Base-by-base conservation (phyloP, 2,113 vertebrate species). In the Otus sunia region DNA sequence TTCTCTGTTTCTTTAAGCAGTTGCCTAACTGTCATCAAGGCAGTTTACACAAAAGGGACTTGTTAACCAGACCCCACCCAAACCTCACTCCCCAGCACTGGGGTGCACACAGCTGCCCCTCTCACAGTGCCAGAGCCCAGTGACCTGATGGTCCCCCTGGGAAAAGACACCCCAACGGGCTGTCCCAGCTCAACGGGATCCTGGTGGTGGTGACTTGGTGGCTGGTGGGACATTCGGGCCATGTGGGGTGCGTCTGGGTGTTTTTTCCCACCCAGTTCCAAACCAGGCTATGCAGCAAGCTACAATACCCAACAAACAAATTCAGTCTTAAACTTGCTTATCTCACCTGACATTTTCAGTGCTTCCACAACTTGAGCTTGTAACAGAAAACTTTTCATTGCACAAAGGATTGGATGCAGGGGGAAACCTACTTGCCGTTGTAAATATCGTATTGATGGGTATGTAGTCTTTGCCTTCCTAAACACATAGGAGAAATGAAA, bases 391-490 rank as follows among this genome's bases (percentile, higher is more conserved):
- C 12, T 91, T 93, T 66, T 98, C 97, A 32, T 83, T 88, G 94
- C 97, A 88, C 59, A 67, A 88, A 79, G 96, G 77, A 34, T 88
- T 64, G 15, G 97, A n/a, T 37, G 94, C 94, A 71, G 96, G 50
- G 6, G 97, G 88, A 73, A 96, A 95, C 6, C 73, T 92, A 45
- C 53, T 96, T 43, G 97, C 98, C 21, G 81, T 93, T 45, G 97
- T 92, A 90, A 98, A 88, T 83, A 98, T 95, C 6, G 96, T 91
- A 17, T 97, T 97, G 58, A 99, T 92, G 4, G 99, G 99, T 87
- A 99, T 98, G 60, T 99, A 99, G 82, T 99, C 98, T 94, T 99
- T 99, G 55, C 99, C 99, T 73, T 98, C 98, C 99, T 99, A 75
- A 62, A 96, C 34, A 15, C 55, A n/a, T 83, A 68, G 15, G 64